phyloP scores from a whole-genome alignment of 2,113 vertebrate genomes.

The Porphyrio hochstetteri region DNA sequence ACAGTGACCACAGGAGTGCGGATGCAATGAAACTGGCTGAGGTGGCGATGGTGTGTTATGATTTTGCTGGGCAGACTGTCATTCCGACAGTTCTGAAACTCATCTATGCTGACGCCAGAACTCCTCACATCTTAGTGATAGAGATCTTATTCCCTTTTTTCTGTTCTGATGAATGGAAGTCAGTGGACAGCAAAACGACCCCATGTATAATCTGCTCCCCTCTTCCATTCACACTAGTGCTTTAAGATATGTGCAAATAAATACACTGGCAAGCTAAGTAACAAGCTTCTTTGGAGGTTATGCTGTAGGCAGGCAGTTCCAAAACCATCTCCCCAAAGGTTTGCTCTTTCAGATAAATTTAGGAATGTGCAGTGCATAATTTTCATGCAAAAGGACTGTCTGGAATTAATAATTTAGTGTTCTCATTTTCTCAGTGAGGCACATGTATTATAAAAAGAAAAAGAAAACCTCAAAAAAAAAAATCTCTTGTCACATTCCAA shows the following conservation, averaged over 20 bases:
- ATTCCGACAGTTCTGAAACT: neutral
- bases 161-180: neutral
- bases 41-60: neutral
- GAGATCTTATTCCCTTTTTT: neutral
- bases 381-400: neutral
- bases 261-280: neutral
- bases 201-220: neutral
- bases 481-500: neutral
- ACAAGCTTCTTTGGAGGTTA: neutral
- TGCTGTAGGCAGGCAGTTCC: neutral
- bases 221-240: neutral
- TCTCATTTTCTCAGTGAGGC: conserved; percentile 10
- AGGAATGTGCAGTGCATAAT: neutral
- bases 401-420: conserved; percentile 42
- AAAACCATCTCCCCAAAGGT: conserved; percentile 16
- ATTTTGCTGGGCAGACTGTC: neutral
- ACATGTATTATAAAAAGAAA: neutral
- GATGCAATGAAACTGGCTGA: neutral
- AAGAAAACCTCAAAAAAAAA: neutral
- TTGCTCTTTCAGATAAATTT: conserved; percentile 34
- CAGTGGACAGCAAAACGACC: neutral
- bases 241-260: neutral
- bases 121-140: neutral
- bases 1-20: neutral
- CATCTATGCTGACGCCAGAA: neutral